Conservation (phyloP, 2,113 vertebrate species). For the Axis porcinus region DNA sequence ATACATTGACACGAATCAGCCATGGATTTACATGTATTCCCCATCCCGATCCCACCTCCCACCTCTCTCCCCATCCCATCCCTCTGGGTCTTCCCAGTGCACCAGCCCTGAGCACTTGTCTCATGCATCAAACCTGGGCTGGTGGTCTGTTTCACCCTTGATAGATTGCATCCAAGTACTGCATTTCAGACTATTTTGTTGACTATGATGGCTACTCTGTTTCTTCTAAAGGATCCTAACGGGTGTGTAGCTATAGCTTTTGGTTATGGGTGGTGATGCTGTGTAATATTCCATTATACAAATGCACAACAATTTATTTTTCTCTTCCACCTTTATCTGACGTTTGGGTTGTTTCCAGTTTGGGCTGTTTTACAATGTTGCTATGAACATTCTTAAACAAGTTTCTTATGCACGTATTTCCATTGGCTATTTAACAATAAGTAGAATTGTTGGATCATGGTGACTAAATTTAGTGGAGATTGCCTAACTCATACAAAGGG, state of each 20-base stretch:
- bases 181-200: not conserved
- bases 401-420: not conserved
- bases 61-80: no score
- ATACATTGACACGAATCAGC: no score
- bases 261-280: not conserved
- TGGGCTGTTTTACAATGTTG: not conserved
- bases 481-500: not conserved
- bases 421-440: not conserved
- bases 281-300: not conserved
- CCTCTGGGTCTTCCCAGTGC: no score
- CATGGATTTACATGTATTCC: no score
- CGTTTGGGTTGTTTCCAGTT: not conserved
- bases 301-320: not conserved
- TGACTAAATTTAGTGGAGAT: not conserved
- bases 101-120: no score
- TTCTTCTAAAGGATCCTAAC: not conserved
- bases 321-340: not conserved
- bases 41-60: no score
- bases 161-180: not conserved
- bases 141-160: no score
- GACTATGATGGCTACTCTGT: not conserved
- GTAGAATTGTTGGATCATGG: not conserved
- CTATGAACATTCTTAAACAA: not conserved
- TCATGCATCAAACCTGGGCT: no score
- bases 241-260: not conserved